Evolutionary conservation across 1,140 invertebrate species (phyloP).

Genomic region (Sminthurides bifidus): DNA sequence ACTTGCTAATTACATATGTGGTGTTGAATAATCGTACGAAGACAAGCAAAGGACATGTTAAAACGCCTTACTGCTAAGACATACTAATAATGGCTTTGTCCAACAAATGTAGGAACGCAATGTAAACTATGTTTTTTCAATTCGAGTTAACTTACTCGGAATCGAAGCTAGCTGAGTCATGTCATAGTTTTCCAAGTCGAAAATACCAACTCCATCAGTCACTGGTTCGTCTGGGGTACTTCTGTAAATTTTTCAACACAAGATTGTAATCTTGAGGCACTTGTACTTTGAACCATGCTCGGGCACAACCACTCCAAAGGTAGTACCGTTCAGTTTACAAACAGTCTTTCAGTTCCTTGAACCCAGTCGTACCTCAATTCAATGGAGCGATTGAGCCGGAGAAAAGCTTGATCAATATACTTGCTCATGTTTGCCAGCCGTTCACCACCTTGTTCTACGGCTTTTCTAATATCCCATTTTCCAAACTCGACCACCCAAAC

Average conservation of each 20-base stretch:
- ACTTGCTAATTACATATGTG: no score
- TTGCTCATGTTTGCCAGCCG: not conserved
- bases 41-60: no score
- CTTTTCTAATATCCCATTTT: conserved; percentile 1
- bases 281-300: no score
- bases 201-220: conserved; percentile 3
- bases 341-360: not conserved
- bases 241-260: not conserved
- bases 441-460: not conserved
- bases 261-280: no score
- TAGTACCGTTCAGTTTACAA: not conserved
- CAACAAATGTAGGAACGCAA: no score
- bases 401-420: conserved; percentile 3
- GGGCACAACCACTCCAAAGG: no score
- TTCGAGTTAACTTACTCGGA: conserved; percentile 5
- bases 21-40: no score
- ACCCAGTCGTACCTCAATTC: not conserved
- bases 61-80: no score
- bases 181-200: conserved; percentile 1
- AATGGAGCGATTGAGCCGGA: not conserved
- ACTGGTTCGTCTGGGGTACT: conserved; percentile 5
- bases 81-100: no score
- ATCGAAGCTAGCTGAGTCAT: not conserved
- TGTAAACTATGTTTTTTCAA: no score
- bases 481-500: conserved; percentile 3